Evolutionary conservation across 2,797 vertebrate species (phyloP).

Genomic region (Myioborus miniatus): DNA sequence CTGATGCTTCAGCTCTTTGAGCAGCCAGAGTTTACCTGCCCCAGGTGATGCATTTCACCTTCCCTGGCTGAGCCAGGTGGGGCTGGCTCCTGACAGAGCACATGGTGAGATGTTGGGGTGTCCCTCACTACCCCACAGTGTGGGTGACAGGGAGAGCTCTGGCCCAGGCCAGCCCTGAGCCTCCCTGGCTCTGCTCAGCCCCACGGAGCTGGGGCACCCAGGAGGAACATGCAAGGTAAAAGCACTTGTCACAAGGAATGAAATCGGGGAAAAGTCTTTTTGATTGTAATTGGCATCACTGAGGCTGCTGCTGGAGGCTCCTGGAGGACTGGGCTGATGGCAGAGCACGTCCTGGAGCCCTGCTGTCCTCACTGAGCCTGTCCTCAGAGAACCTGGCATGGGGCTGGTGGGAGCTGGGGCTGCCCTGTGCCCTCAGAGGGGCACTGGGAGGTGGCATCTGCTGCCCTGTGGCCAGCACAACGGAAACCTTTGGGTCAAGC

Average conservation of each 20-base stretch:
- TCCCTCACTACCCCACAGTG: fast-evolving
- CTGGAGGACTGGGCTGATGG: not conserved
- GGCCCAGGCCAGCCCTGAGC: not conserved
- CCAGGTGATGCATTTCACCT: not conserved
- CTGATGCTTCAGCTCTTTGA: not conserved
- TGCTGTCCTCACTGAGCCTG: fast-evolving
- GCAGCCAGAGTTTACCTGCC: not conserved
- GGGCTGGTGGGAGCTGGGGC: not conserved
- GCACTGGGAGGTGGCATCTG: not conserved
- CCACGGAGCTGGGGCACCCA: fast-evolving
- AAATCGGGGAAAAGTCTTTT: not conserved
- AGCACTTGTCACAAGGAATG: not conserved
- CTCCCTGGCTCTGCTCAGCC: fast-evolving
- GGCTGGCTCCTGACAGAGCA: not conserved
- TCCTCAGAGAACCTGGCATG: not conserved
- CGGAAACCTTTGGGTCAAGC: not conserved
- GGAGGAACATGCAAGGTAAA: not conserved
- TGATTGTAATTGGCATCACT: not conserved
- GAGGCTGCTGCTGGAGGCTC: not conserved
- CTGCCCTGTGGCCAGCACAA: not conserved
- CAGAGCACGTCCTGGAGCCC: not conserved
- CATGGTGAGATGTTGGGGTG: not conserved
- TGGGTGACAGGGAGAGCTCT: not conserved
- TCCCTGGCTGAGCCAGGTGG: not conserved
- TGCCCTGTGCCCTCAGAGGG: not conserved